phyloP scores from a whole-genome alignment of 2,888 invertebrate species.

The Pseudeuparius sepicola region DNA sequence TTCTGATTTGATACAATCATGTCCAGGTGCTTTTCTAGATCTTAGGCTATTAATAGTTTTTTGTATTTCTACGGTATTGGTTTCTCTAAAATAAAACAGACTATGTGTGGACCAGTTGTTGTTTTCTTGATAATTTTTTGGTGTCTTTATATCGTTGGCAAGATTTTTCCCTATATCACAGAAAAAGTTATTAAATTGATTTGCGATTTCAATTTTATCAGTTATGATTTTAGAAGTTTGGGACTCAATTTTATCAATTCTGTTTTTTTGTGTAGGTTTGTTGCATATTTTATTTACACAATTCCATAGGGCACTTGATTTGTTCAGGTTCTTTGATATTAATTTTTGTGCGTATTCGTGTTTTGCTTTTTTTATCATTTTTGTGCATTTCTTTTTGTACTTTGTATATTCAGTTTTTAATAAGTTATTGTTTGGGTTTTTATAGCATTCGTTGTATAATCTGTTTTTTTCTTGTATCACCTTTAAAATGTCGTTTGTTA shows the following conservation, averaged over 20 bases:
- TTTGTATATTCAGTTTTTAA: conserved; percentile 1
- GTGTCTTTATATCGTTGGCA: not conserved
- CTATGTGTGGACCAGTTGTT: not conserved
- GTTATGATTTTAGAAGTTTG: not conserved
- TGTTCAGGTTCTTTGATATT: not conserved
- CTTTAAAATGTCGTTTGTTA: conserved; percentile 1
- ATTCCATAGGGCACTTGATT: not conserved
- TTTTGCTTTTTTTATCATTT: conserved; percentile 1
- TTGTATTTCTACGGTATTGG: not conserved
- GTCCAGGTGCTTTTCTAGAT: conserved; percentile 6
- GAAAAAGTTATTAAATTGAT: conserved; percentile 3
- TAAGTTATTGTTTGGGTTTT: not conserved
- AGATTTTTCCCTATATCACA: not conserved
- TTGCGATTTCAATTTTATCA: no score
- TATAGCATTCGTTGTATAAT: not conserved
- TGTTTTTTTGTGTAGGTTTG: not conserved
- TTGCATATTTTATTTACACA: not conserved
- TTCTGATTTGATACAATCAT: not conserved
- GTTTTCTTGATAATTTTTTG: not conserved
- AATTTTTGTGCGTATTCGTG: conserved; percentile 4
- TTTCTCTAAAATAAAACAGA: not conserved
- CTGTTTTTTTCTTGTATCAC: not conserved
- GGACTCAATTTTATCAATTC: conserved; percentile 4
- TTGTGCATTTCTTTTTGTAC: not conserved
- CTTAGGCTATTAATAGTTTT: not conserved